phyloP scores from a whole-genome alignment of 2,113 vertebrate genomes.

The Chinchilla lanigera region DNA sequence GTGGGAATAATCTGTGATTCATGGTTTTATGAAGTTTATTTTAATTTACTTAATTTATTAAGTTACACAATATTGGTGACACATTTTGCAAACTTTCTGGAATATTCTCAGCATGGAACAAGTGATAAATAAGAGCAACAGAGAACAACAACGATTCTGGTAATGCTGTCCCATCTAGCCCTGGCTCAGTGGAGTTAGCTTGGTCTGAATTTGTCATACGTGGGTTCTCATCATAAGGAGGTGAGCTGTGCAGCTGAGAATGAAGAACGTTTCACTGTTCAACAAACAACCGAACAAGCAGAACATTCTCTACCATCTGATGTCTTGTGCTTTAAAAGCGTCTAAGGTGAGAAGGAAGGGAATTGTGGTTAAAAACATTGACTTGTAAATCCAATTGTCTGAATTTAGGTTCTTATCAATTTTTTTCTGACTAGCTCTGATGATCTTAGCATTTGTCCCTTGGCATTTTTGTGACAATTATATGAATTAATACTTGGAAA shows the following conservation, averaged over 20 bases:
- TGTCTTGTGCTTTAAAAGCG: neutral
- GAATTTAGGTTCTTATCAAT: neutral
- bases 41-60: neutral
- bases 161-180: neutral
- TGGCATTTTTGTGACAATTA: conserved; percentile 21
- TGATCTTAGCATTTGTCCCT: neutral
- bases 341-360: neutral
- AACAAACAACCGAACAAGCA: neutral
- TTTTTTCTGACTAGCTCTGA: neutral
- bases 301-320: neutral
- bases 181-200: neutral
- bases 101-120: neutral
- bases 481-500: neutral
- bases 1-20: neutral
- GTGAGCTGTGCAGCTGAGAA: neutral
- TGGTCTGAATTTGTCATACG: neutral
- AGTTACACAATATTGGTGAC: neutral
- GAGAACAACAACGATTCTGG: neutral
- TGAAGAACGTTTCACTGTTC: neutral
- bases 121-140: neutral
- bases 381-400: neutral
- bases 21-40: neutral
- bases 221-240: neutral
- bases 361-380: neutral
- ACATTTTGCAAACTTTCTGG: conserved; percentile 13